phyloP scores from a whole-genome alignment of 2,888 invertebrate genomes.

The Endotricha flammealis region DNA sequence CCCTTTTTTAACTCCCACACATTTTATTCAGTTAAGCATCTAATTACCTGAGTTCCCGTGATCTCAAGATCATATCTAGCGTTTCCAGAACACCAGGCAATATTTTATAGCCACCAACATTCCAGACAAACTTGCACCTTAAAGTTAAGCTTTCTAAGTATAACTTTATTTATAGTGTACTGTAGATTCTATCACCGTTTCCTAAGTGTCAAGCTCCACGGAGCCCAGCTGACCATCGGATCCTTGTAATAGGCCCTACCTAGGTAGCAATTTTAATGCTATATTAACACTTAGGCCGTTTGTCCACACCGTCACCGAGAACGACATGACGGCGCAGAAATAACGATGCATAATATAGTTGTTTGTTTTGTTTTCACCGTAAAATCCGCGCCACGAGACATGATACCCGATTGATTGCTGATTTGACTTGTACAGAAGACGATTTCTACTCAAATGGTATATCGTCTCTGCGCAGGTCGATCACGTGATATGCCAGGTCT shows the following conservation, averaged over 20 bases:
- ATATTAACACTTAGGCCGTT: constrained; percentile 44
- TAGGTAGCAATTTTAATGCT: constrained; percentile 26
- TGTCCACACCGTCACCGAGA: too few relatives aligned
- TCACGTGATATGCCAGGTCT: too few relatives aligned
- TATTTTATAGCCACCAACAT: constrained; percentile 1
- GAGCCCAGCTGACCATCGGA: constrained; percentile 3
- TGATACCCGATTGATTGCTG: too few relatives aligned
- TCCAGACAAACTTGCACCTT: neutral
- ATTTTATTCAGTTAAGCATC: neutral
- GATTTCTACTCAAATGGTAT: too few relatives aligned
- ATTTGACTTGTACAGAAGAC: too few relatives aligned
- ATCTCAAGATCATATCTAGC: constrained; percentile 10
- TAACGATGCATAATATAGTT: too few relatives aligned
- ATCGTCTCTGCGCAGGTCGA: too few relatives aligned
- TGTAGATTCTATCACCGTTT: constrained; percentile 5
- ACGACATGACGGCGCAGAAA: too few relatives aligned
- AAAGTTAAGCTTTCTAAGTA: neutral
- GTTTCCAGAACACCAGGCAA: constrained; percentile 5
- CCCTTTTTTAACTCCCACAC: neutral
- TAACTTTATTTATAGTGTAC: neutral
- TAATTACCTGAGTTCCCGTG: constrained; percentile 8
- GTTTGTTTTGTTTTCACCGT: too few relatives aligned
- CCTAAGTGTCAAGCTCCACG: constrained; percentile 7
- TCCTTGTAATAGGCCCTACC: constrained; percentile 6
- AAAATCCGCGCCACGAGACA: too few relatives aligned